A percentile compares a stretch with the other conserved stretches of the same genome.
Evolutionary conservation across 92 coral and sea anemone species (phyloP).

Genomic region (Epizoanthus scotinus): DNA sequence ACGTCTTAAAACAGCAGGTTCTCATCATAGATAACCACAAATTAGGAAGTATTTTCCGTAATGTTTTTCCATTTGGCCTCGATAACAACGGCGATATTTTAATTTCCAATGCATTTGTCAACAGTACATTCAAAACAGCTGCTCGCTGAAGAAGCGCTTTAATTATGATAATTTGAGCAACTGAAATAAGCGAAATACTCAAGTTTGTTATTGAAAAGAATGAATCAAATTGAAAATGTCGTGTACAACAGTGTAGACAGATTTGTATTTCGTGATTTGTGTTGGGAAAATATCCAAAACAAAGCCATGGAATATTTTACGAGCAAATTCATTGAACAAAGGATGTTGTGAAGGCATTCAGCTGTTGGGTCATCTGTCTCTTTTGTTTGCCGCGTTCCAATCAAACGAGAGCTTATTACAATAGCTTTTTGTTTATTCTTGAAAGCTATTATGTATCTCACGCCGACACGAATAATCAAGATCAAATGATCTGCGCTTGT

Average conservation of each 20-base stretch:
- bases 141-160: slow-evolving; percentile 3
- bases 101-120: slow-evolving; percentile 40
- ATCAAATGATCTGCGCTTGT: slow-evolving; percentile 78
- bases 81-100: slow-evolving; percentile 28
- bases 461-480: slow-evolving; percentile 62
- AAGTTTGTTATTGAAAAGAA: neutral
- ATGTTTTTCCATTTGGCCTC: neutral
- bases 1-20: neutral
- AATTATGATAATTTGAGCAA: slow-evolving; percentile 35
- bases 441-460: slow-evolving; percentile 59
- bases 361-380: slow-evolving; percentile 46
- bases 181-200: slow-evolving; percentile 7
- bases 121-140: slow-evolving; percentile 26
- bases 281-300: slow-evolving; percentile 30
- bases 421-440: slow-evolving; percentile 79
- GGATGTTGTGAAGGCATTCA: slow-evolving; percentile 35
- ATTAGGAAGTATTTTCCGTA: slow-evolving; percentile 3
- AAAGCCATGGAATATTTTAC: slow-evolving; percentile 7
- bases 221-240: slow-evolving; percentile 6
- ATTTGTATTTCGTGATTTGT: slow-evolving; percentile 38
- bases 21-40: slow-evolving; percentile 2
- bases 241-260: slow-evolving; percentile 14
- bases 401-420: slow-evolving; percentile 60
- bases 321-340: slow-evolving; percentile 31
- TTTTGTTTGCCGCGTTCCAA: slow-evolving; percentile 70